These are phyloP conservation scores for Pituophis catenifer DNA, from an alignment of 2,113 vertebrate genomes.

Conservation along the genomic window DNA sequence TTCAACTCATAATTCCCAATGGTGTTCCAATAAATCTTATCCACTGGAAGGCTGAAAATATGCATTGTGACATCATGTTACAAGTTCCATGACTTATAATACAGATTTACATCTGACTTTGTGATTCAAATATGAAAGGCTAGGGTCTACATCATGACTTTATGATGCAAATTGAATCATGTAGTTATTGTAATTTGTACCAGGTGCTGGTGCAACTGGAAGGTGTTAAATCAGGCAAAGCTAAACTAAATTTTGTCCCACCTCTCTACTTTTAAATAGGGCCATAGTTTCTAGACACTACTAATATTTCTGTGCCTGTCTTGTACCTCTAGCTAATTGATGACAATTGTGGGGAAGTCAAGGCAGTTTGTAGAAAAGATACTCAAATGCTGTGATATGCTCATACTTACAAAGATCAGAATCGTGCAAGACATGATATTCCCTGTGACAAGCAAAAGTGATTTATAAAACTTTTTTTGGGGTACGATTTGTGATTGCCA, in stretches of 20 bases:
- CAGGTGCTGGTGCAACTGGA: neutral
- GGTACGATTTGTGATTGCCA: neutral
- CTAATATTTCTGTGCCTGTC: neutral
- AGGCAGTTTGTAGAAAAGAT: neutral
- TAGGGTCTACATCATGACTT: neutral
- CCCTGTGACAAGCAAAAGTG: neutral
- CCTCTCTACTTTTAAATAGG: neutral
- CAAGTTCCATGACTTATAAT: neutral
- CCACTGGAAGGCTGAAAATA: neutral
- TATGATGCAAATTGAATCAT: neutral
- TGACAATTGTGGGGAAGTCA: neutral
- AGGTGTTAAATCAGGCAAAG: neutral
- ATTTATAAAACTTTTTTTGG: neutral
- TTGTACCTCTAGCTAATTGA: neutral
- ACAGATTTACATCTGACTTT: neutral
- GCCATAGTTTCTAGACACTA: neutral
- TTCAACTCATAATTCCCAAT: neutral
- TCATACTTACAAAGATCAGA: neutral
- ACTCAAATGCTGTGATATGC: neutral
- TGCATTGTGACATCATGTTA: neutral
- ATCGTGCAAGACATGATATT: neutral
- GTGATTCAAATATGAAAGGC: neutral
- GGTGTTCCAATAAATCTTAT: neutral
- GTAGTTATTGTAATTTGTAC: neutral
- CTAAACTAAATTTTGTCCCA: neutral